Base-by-base conservation (phyloP, 2,888 invertebrate genomes). In the Acleris emargana region DNA sequence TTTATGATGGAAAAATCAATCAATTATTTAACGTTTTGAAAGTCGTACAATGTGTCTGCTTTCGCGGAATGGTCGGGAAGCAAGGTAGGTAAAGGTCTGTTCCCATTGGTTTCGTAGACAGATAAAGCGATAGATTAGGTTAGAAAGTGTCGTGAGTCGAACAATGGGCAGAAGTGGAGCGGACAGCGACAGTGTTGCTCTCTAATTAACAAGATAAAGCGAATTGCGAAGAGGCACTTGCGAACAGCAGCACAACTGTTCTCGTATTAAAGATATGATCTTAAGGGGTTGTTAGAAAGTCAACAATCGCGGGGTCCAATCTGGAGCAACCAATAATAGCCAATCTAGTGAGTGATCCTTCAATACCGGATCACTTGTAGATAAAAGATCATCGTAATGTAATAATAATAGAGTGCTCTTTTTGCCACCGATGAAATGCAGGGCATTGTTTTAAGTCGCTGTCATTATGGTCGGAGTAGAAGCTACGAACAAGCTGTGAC, bases 71-170 rank as follows among this genome's bases (percentile, higher is more conserved):
- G 28, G 1, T 20, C 6, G 1, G 13, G 13, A 17, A 38, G 17
- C 11, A 57, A 57, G 43, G 20, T 45, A 28, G n/a, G 45, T 16
- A 53, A 53, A 61, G 54, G 49, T 20, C 42, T 32, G 42, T 53
- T 38, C 58, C 55, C 45, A 25, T 60, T 55, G 38, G 82, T 80
- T 87, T 88, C 82, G 83, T 78, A 81, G 73, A 75, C 73, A 83
- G 86, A 88, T 88, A 79, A 76, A 81, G 75, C 71, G 71, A 72
- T 71, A 83, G 87, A 87, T 89, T 85, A 83, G 76, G 82, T 81
- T 86, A 84, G 90, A 89, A 89, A 89, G 90, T 89, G 89, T 88
- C 84, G 82, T 83, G 76, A 76, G 76, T 77, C 76, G 76, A 86
- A 89, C 88, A 87, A 89, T 88, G 76, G 83, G 73, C 73, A 75